Evolutionary conservation across 1,140 invertebrate genomes (phyloP).

Genomic region (Drosophila sulfurigaster): DNA sequence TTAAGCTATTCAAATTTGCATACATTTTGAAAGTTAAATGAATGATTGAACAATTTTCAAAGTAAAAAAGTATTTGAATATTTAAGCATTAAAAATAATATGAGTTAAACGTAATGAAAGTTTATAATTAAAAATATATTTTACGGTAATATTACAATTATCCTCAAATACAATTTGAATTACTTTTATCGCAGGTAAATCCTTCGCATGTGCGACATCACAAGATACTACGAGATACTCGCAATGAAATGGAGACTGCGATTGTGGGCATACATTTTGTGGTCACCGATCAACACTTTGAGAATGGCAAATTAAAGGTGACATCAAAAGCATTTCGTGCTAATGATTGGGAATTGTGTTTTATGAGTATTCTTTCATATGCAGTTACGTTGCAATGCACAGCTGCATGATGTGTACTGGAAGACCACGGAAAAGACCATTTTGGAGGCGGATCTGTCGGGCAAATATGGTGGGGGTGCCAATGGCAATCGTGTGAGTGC

Average conservation of each 20-base stretch:
- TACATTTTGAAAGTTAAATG: too few species aligned
- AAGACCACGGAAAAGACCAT: conserved; percentile 87
- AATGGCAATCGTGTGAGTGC: conserved; percentile 69
- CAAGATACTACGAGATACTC: conserved; percentile 70
- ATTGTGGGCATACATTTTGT: conserved; percentile 86
- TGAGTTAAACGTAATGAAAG: too few species aligned
- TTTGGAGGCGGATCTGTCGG: conserved; percentile 85
- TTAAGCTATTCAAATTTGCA: too few species aligned
- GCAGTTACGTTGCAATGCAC: conserved; percentile 87
- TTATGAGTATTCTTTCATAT: conserved; percentile 10
- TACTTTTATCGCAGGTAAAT: conserved; percentile 64
- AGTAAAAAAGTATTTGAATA: too few species aligned
- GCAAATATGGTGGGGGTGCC: conserved; percentile 48
- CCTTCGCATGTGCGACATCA: conserved; percentile 79
- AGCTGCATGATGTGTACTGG: conserved; percentile 87
- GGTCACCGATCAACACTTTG: conserved; percentile 86
- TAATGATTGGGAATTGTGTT: neutral
- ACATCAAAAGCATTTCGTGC: neutral
- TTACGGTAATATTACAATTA: too few species aligned
- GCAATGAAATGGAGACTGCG: conserved; percentile 82
- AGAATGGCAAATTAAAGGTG: conserved; percentile 86
- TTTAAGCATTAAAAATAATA: too few species aligned
- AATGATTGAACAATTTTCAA: too few species aligned
- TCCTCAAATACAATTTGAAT: too few species aligned
- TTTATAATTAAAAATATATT: too few species aligned